Base-by-base conservation (phyloP, 2,113 vertebrate species). In the Alligator sinensis region DNA sequence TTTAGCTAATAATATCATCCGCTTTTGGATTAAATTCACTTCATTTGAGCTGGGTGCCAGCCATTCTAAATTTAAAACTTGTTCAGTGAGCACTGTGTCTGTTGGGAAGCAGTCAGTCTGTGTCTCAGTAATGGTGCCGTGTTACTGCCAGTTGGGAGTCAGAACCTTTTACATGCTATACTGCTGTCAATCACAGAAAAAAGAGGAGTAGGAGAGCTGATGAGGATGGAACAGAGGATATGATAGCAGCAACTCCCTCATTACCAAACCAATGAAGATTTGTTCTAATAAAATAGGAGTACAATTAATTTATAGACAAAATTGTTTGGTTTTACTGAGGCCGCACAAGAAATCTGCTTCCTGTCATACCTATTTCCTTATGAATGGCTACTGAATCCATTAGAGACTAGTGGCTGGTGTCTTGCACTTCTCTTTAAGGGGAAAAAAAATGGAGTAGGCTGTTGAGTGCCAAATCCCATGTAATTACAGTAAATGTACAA, bases 1-100 rank as follows among this genome's bases (percentile, higher is more conserved):
- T 84, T 95, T 95, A 84, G 86, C 59, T 93, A 86, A 91, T 60
- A 90, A 74, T 80, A 81, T 82, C 25, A 91, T 86, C 91, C 64
- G 28, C 89, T 95, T 75, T 80, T 95, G 82, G 84, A 91, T 94
- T 87, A 80, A 47, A 68, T 92, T 97, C 80, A 38, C n/a, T 94
- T 95, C 68, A 83, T 81, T 77, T 85, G 86, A 90, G n/a, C 82
- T 79, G 81, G 17, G 11, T 12, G 57, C 77, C 84, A 84, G 57
- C 84, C 54, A 89, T 87, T 93, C 84, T 91, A 87, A 92, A 74
- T 92, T 38, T 83, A 87, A 91, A 93, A 16, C 77, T 91, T 87
- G 59, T 79, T 86, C 77, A 83, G 59, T 89, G 87, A 92, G 79
- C 34, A 24, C 19, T 68, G 34, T 34, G 5, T 79, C n/a, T 90